Percentiles rank a stretch among this genome's conserved stretches.
Evolutionary conservation across 2,113 vertebrate species (phyloP).

Genomic region (Piprites chloris): DNA sequence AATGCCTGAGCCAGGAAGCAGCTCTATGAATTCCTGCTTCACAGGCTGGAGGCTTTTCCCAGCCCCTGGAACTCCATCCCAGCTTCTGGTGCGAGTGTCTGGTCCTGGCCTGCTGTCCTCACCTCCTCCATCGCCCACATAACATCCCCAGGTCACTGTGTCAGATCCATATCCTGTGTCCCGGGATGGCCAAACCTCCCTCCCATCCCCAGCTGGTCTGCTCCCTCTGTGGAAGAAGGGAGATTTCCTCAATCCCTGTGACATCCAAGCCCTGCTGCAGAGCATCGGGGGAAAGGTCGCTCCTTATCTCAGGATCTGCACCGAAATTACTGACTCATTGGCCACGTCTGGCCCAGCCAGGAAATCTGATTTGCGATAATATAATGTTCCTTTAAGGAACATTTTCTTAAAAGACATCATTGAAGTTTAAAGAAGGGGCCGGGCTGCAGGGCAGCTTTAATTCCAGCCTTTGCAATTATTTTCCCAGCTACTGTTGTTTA

Average conservation of each 20-base stretch:
- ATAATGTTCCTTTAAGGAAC: constrained; percentile 68
- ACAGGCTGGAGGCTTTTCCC: not conserved
- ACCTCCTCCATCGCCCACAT: not conserved
- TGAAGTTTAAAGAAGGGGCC: constrained; percentile 65
- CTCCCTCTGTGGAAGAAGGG: not conserved
- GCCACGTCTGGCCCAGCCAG: constrained; percentile 56
- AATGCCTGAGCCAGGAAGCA: constrained; percentile 11
- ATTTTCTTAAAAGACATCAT: constrained; percentile 65
- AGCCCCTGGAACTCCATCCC: not conserved
- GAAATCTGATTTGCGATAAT: constrained; percentile 73
- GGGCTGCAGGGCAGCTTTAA: constrained; percentile 44
- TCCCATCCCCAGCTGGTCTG: not conserved
- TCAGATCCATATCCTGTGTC: not conserved
- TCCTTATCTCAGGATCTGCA: constrained; percentile 61
- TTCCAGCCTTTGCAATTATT: constrained; percentile 68
- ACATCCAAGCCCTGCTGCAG: not conserved
- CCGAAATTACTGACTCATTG: constrained; percentile 46
- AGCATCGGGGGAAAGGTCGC: constrained; percentile 16
- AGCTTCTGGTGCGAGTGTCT: not conserved
- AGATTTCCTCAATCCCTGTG: not conserved
- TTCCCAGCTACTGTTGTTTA: constrained; percentile 68
- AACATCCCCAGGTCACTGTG: rapidly evolving
- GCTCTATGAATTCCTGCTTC: not conserved
- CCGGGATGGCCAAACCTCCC: not conserved
- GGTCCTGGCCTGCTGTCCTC: not conserved